Percentiles rank a stretch among this genome's conserved stretches.
Conservation (phyloP, 2,888 invertebrate genomes). For the Cephus pygmeus region DNA sequence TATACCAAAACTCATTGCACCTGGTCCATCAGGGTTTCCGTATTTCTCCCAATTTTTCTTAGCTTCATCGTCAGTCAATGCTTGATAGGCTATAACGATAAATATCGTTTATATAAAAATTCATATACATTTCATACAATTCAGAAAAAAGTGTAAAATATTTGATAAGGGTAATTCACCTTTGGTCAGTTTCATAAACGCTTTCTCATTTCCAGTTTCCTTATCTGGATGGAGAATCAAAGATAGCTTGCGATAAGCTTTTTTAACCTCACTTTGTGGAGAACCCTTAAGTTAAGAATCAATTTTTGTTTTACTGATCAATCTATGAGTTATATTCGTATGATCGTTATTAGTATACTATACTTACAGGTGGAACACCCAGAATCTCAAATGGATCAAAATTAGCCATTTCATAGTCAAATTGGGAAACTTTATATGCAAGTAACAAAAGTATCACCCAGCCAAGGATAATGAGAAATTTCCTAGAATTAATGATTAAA, state of each 20-base stretch:
- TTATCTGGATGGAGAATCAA: conserved; percentile 97
- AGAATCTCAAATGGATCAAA: conserved; percentile 99
- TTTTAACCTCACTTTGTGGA: conserved; percentile 90
- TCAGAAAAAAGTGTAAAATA: conserved; percentile 3
- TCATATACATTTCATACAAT: conserved; percentile 1
- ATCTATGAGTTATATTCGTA: neutral
- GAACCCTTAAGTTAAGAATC: conserved; percentile 73
- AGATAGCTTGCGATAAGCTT: conserved; percentile 93
- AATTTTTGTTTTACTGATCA: neutral
- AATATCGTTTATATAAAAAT: conserved; percentile 11
- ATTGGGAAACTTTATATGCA: conserved; percentile 93
- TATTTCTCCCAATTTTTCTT: conserved; percentile 98
- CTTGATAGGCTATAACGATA: conserved; percentile 71
- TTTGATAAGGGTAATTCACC: conserved; percentile 68
- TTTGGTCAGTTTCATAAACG: conserved; percentile 97
- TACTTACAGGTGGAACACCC: conserved; percentile 81
- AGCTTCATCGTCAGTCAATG: conserved; percentile 97
- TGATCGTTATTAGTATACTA: conserved; percentile 38
- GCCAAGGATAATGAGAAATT: conserved; percentile 81
- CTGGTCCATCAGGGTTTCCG: conserved; percentile 99
- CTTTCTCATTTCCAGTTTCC: conserved; percentile 95
- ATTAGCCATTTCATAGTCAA: conserved; percentile 98
- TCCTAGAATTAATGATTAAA: conserved; percentile 68
- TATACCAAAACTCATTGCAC: conserved; percentile 99
- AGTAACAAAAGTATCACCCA: conserved; percentile 85